Conservation (phyloP, 2,888 invertebrate genomes). For the Bellardia bayeri region DNA sequence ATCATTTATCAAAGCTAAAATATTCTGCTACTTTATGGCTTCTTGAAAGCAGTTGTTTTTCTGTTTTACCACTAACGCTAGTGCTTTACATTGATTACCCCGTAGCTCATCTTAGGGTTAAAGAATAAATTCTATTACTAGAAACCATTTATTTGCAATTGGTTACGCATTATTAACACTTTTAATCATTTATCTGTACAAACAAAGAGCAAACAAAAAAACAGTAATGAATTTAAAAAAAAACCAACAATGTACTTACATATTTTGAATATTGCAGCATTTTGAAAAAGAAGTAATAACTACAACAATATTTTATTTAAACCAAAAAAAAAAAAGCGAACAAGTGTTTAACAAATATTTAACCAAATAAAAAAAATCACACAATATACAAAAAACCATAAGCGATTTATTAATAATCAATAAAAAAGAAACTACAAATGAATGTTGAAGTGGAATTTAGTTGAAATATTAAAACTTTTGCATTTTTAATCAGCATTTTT, state of each 20-base stretch:
- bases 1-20: too few relatives aligned
- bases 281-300: not conserved
- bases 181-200: slow-evolving; percentile 15
- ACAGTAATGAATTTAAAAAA: slow-evolving; percentile 5
- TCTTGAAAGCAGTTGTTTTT: too few relatives aligned
- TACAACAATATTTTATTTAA: not conserved
- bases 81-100: not conserved
- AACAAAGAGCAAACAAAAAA: not conserved
- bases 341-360: slow-evolving; percentile 35
- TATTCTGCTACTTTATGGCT: too few relatives aligned
- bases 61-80: too few relatives aligned
- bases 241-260: not conserved
- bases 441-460: not conserved
- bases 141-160: not conserved
- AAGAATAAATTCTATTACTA: not conserved
- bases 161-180: not conserved
- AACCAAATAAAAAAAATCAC: slow-evolving; percentile 14
- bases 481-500: slow-evolving; percentile 28
- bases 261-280: not conserved
- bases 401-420: slow-evolving; percentile 13
- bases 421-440: slow-evolving; percentile 12
- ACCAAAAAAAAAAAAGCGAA: slow-evolving; percentile 32
- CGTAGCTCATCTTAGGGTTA: not conserved
- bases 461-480: slow-evolving; percentile 1
- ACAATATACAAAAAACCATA: slow-evolving; percentile 12